A percentile compares a stretch with the other conserved stretches of the same genome.
phyloP scores from a whole-genome alignment of 2,888 invertebrate species.

The Drosophila borborema region DNA sequence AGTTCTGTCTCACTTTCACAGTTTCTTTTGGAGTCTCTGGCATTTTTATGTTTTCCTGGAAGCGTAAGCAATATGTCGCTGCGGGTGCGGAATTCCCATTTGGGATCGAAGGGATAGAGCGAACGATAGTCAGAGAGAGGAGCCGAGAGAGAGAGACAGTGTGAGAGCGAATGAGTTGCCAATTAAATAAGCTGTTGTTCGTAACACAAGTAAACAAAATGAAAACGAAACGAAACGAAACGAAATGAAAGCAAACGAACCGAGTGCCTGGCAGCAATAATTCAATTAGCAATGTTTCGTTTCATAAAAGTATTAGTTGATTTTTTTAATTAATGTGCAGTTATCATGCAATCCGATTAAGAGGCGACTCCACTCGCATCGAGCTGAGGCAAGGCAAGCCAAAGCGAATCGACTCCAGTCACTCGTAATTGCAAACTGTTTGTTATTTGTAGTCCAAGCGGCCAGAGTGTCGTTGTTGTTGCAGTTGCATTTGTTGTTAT shows the following conservation, averaged over 20 bases:
- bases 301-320: conserved; percentile 83
- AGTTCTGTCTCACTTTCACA: conserved; percentile 49
- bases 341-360: conserved; percentile 82
- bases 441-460: conserved; percentile 77
- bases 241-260: conserved; percentile 61
- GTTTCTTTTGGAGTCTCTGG: conserved; percentile 32
- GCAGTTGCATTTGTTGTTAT: conserved; percentile 66
- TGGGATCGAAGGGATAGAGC: conserved; percentile 9
- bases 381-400: no score
- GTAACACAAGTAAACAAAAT: conserved; percentile 31
- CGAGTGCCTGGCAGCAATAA: conserved; percentile 74
- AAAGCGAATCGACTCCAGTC: conserved; percentile 14
- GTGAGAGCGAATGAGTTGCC: conserved; percentile 28
- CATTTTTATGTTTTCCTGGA: conserved; percentile 78
- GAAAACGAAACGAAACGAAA: conserved; percentile 17
- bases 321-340: conserved; percentile 81
- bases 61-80: conserved; percentile 71
- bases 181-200: conserved; percentile 63
- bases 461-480: conserved; percentile 31
- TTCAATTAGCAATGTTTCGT: conserved; percentile 83
- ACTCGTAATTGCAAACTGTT: conserved; percentile 75
- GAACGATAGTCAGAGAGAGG: background rate
- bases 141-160: background rate
- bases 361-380: conserved; percentile 51
- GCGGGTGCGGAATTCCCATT: conserved; percentile 53